phyloP scores from a whole-genome alignment of 2,888 invertebrate genomes.

The Synergus laeviventris region DNA sequence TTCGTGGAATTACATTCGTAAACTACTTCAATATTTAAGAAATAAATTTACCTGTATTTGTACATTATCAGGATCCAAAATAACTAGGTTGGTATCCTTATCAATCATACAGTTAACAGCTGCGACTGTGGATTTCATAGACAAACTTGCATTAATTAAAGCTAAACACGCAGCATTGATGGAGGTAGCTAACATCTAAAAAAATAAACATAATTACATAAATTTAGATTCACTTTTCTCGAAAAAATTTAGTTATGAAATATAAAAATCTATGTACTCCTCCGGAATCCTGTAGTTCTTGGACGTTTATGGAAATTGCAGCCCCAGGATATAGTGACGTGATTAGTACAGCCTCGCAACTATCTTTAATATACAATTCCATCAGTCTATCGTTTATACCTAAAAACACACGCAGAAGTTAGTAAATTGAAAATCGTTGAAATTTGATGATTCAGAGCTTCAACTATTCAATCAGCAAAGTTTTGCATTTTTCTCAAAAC shows the following conservation, averaged over 20 bases:
- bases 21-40: neutral
- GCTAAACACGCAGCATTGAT: constrained; percentile 91
- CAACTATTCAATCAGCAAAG: neutral
- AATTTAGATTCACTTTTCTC: constrained; percentile 40
- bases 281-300: constrained; percentile 91
- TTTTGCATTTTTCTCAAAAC: neutral
- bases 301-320: constrained; percentile 86
- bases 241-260: neutral
- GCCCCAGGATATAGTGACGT: constrained; percentile 88
- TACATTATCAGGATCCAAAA: constrained; percentile 81
- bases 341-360: constrained; percentile 85
- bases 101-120: constrained; percentile 86
- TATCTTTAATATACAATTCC: constrained; percentile 86
- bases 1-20: neutral
- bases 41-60: constrained; percentile 73
- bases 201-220: constrained; percentile 56
- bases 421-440: neutral
- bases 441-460: neutral
- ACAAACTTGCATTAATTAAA: constrained; percentile 88
- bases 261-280: constrained; percentile 79
- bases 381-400: constrained; percentile 83
- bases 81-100: constrained; percentile 78
- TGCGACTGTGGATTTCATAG: constrained; percentile 89
- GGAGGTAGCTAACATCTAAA: constrained; percentile 86
- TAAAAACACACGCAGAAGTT: constrained; percentile 58